Evolutionary conservation across 2,113 vertebrate species (phyloP).

Genomic region (Pithys albifrons): DNA sequence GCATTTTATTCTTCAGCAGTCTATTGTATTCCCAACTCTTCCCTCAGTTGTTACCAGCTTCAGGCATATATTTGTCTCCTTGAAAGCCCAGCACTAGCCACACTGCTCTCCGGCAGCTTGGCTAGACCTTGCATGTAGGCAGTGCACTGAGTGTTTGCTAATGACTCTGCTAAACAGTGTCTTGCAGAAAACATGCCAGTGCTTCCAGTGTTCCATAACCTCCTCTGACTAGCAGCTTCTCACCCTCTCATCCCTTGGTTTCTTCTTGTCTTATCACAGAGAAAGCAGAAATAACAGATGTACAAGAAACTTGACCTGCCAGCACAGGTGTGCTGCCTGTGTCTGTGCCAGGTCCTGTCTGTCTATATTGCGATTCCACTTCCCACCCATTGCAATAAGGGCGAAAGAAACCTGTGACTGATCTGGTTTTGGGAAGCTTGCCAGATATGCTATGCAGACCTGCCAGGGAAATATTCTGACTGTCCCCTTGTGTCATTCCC

Average conservation of each 20-base stretch:
- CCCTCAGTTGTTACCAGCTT: not conserved
- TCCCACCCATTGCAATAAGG: not conserved
- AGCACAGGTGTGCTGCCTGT: not conserved
- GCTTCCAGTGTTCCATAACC: not conserved
- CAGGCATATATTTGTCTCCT: not conserved
- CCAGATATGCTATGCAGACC: not conserved
- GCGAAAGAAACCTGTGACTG: not conserved
- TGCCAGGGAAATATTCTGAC: not conserved
- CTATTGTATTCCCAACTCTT: not conserved
- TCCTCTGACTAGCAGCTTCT: not conserved
- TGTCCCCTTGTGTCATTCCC: fast-evolving
- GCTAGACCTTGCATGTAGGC: not conserved
- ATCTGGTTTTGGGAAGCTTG: not conserved
- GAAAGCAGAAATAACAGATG: not conserved
- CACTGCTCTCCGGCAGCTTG: not conserved
- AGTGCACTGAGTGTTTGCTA: not conserved
- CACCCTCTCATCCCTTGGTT: not conserved
- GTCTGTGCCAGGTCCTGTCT: not conserved
- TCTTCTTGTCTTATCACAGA: not conserved
- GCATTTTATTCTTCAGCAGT: not conserved
- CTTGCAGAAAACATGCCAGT: not conserved
- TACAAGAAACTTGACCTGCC: not conserved
- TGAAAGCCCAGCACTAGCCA: not conserved
- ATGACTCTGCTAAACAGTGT: not conserved
- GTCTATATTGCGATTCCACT: not conserved